phyloP scores from a whole-genome alignment of 2,797 vertebrate genomes.

The Hephaestus fuliginosus region DNA sequence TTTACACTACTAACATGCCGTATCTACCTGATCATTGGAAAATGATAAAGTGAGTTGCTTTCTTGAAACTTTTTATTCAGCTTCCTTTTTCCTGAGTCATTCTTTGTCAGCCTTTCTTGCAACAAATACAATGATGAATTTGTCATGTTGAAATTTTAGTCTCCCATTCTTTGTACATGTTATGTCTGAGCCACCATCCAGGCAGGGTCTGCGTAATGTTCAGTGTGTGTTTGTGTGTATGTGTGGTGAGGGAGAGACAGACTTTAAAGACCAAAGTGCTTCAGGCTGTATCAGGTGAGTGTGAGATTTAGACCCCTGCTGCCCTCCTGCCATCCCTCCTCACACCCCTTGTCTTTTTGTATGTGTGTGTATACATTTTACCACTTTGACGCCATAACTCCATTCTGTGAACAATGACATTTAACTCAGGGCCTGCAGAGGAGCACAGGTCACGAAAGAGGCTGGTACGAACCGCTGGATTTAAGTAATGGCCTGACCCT shows the following conservation, averaged over 20 bases:
- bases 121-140: background rate
- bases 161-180: conserved; percentile 10
- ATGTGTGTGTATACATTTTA: conserved; percentile 37
- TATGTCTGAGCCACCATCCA: conserved; percentile 40
- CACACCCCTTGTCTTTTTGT: conserved; percentile 68
- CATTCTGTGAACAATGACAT: conserved; percentile 25
- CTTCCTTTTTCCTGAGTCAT: background rate
- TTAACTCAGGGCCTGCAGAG: conserved; percentile 20
- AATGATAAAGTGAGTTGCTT: background rate
- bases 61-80: background rate
- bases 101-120: background rate
- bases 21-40: background rate
- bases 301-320: conserved; percentile 72
- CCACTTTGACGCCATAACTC: conserved; percentile 13
- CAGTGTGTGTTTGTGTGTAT: conserved; percentile 42
- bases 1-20: background rate
- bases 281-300: conserved; percentile 72
- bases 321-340: conserved; percentile 46
- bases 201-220: conserved; percentile 32
- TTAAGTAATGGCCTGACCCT: conserved; percentile 74
- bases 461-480: conserved; percentile 60
- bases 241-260: background rate
- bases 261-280: conserved; percentile 53
- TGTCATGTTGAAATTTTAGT: conserved; percentile 17
- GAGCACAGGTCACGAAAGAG: conserved; percentile 44